phyloP scores from a whole-genome alignment of 1,140 invertebrate species.

The Dinothrombium tinctorium region DNA sequence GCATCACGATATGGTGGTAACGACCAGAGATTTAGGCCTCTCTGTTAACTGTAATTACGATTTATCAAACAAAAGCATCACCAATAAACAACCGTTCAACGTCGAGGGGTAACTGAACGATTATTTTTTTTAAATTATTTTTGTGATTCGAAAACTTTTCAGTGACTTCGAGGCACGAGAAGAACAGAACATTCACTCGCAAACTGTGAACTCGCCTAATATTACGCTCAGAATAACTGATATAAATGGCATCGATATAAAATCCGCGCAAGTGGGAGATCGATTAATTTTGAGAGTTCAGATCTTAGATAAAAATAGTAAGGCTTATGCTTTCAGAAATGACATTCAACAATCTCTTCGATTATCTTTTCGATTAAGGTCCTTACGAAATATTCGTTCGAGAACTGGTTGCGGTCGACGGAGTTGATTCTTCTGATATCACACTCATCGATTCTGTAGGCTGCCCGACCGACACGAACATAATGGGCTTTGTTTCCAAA shows the following conservation, averaged over 20 bases:
- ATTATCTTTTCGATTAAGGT: conserved; percentile 11
- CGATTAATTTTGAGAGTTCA: conserved; percentile 67
- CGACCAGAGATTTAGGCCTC: conserved; percentile 68
- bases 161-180: conserved; percentile 36
- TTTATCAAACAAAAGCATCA: conserved; percentile 71
- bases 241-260: conserved; percentile 22
- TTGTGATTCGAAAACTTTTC: neutral
- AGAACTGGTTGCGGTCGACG: conserved; percentile 78
- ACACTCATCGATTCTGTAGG: conserved; percentile 66
- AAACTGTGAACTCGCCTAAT: conserved; percentile 66
- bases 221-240: conserved; percentile 70
- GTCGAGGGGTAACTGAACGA: conserved; percentile 17
- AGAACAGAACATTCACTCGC: conserved; percentile 12
- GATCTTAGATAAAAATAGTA: conserved; percentile 41
- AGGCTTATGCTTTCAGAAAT: no score
- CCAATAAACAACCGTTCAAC: conserved; percentile 33
- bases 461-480: conserved; percentile 36
- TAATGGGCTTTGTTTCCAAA: conserved; percentile 50
- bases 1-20: conserved; percentile 82
- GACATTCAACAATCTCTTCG: no score
- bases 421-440: conserved; percentile 55
- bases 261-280: conserved; percentile 23
- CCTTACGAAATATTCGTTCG: conserved; percentile 85
- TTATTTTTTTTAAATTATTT: neutral
- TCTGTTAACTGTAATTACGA: conserved; percentile 81